phyloP scores from a whole-genome alignment of 2,797 vertebrate species.

The Anas capensis region DNA sequence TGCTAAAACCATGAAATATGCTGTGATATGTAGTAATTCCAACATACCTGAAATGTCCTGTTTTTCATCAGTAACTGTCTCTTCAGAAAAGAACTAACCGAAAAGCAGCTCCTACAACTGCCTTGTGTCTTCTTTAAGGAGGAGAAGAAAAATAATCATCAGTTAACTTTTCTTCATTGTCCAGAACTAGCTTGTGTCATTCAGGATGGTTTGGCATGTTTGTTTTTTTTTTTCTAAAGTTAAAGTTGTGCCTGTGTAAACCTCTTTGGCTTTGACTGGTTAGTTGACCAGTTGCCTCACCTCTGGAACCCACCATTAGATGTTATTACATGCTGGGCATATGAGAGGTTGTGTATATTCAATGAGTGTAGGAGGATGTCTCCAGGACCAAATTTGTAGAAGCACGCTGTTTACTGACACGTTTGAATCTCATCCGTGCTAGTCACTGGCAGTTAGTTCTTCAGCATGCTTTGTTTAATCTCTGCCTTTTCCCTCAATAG shows the following conservation, averaged over 20 bases:
- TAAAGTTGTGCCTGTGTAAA: not conserved
- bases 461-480: slow-evolving; percentile 43
- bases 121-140: not conserved
- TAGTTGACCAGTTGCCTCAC: not conserved
- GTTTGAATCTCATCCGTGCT: not conserved
- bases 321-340: not conserved
- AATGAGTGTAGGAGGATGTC: not conserved
- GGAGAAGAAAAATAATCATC: not conserved
- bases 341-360: not conserved
- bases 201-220: not conserved
- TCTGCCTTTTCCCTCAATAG: slow-evolving; percentile 17
- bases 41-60: not conserved
- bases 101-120: not conserved
- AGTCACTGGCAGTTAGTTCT: slow-evolving; percentile 9
- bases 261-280: not conserved
- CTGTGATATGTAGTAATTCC: not conserved
- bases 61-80: not conserved
- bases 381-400: not conserved
- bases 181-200: not conserved
- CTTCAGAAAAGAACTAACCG: not conserved
- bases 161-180: not conserved
- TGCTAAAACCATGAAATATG: not conserved
- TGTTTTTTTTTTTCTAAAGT: not conserved
- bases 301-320: not conserved
- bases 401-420: not conserved